phyloP scores from a whole-genome alignment of 2,888 invertebrate species.

The Lepetodrilus schrolli region DNA sequence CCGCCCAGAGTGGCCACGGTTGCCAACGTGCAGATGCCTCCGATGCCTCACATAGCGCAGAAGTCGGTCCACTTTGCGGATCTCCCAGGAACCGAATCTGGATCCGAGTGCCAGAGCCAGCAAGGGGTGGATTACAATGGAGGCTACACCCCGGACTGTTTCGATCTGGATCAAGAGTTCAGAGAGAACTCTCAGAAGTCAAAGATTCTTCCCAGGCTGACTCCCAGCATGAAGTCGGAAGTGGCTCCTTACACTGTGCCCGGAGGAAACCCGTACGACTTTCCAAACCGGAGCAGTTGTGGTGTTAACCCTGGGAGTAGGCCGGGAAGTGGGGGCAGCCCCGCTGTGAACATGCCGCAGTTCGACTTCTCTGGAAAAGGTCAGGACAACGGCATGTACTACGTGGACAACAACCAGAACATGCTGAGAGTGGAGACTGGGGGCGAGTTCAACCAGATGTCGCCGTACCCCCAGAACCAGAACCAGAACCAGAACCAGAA shows the following conservation, averaged over 20 bases:
- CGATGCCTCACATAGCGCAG: conserved; percentile 38
- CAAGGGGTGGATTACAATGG: conserved; percentile 32
- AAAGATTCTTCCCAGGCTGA: conserved; percentile 63
- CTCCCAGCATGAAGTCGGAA: conserved; percentile 62
- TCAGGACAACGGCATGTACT: conserved; percentile 33
- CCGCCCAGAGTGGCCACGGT: conserved; percentile 24
- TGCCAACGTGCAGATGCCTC: conserved; percentile 22
- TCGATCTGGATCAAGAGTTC: conserved; percentile 54
- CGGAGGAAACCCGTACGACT: conserved; percentile 47
- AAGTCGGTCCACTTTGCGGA: conserved; percentile 65
- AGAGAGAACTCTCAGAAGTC: conserved; percentile 60
- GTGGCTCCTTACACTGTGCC: conserved; percentile 69
- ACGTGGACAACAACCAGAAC: conserved; percentile 59
- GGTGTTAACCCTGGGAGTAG: conserved; percentile 33
- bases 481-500: neutral
- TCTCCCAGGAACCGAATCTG: conserved; percentile 30
- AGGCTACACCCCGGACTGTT: conserved; percentile 50
- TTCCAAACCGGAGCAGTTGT: conserved; percentile 40
- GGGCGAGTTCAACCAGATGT: conserved; percentile 27
- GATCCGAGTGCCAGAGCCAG: conserved; percentile 32
- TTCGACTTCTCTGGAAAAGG: conserved; percentile 47
- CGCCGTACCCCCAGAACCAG: neutral
- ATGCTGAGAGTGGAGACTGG: conserved; percentile 44
- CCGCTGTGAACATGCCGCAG: conserved; percentile 45
- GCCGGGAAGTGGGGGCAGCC: conserved; percentile 20